Percentiles rank a stretch among this genome's conserved stretches.
Conservation (phyloP, 1,140 invertebrate genomes). For the Chrysomallon squamiferum region DNA sequence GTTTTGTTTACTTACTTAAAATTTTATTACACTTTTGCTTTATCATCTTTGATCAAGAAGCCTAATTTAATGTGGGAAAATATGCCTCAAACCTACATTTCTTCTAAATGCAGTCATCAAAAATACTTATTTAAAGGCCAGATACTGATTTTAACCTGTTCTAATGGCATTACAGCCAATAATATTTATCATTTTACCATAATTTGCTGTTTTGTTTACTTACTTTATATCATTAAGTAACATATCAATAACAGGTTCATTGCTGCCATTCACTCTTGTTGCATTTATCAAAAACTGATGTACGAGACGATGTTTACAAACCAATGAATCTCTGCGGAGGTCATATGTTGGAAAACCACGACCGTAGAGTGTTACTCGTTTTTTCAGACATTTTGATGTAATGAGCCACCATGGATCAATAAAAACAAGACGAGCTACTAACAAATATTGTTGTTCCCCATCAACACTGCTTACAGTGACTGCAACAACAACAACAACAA, state of each 20-base stretch:
- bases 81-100: no score
- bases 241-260: background rate
- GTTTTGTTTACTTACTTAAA: no score
- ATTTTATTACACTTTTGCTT: no score
- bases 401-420: conserved; percentile 44
- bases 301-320: conserved; percentile 10
- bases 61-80: no score
- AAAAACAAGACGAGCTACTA: conserved; percentile 28
- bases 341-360: conserved; percentile 23
- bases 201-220: no score
- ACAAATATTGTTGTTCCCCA: background rate
- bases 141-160: no score
- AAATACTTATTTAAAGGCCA: no score
- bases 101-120: no score
- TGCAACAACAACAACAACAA: background rate
- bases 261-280: background rate
- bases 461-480: no score
- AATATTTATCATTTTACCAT: no score
- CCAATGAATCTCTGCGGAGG: conserved; percentile 23
- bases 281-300: conserved; percentile 20
- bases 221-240: background rate
- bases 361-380: conserved; percentile 6
- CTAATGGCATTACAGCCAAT: no score
- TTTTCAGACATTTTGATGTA: conserved; percentile 21
- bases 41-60: no score